Evolutionary conservation across 1,140 invertebrate species (phyloP).

Genomic region (Pollicipes pollicipes): DNA sequence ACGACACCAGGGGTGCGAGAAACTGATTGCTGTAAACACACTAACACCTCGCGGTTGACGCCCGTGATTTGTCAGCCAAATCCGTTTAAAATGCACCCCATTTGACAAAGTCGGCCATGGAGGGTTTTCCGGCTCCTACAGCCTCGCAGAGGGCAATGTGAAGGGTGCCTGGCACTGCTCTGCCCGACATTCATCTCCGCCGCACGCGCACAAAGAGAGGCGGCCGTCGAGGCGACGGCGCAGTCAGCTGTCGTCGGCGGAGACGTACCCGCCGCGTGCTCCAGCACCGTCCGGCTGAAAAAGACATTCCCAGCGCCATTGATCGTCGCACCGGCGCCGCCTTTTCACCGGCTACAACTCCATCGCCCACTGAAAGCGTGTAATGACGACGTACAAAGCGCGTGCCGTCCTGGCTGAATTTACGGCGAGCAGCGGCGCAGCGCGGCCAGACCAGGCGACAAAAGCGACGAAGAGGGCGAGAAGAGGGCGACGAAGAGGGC

Average conservation of each 20-base stretch:
- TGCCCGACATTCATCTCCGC: background rate
- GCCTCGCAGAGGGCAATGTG: no score
- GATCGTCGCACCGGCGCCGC: background rate
- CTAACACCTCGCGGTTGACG: no score
- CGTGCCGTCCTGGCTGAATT: background rate
- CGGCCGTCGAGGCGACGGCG: no score
- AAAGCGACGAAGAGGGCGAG: no score
- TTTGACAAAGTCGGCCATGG: no score
- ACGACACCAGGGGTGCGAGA: no score
- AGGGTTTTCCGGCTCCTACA: background rate
- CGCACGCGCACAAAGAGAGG: background rate
- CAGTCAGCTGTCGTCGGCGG: background rate
- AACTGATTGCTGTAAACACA: no score
- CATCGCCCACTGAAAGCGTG: background rate
- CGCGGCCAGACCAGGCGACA: background rate
- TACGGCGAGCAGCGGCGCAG: background rate
- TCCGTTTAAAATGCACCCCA: no score
- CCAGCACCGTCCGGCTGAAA: background rate
- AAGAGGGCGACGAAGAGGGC: no score
- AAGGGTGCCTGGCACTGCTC: background rate
- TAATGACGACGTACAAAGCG: background rate
- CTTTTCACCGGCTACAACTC: slow-evolving; percentile 1
- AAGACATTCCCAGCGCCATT: background rate
- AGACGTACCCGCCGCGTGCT: no score
- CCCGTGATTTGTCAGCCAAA: no score